A percentile compares a stretch with the other conserved stretches of the same genome.
Evolutionary conservation across 1,140 invertebrate genomes (phyloP).

Genomic region (Leptopilina clavipes): DNA sequence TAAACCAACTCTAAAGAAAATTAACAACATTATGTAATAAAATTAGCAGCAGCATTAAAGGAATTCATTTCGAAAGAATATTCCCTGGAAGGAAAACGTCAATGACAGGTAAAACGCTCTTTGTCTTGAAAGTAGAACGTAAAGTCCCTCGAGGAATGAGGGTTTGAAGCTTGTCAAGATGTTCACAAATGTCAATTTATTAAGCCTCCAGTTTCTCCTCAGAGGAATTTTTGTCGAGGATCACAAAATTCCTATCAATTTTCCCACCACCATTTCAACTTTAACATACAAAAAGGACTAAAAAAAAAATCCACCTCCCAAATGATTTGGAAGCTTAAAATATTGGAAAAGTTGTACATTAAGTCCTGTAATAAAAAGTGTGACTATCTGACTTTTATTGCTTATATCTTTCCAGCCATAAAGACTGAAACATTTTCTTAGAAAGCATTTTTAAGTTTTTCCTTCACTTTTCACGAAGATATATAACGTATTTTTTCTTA

Average conservation of each 20-base stretch:
- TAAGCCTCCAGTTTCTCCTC: slow-evolving; percentile 1
- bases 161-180: slow-evolving; percentile 15
- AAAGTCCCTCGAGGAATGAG: slow-evolving; percentile 20
- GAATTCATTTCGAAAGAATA: not conserved
- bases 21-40: not conserved
- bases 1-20: not conserved
- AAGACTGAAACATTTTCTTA: slow-evolving; percentile 15
- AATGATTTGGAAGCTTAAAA: slow-evolving; percentile 14
- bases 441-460: not conserved
- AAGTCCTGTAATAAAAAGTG: slow-evolving; percentile 7
- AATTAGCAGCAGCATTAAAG: not conserved
- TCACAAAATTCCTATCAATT: slow-evolving; percentile 30
- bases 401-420: slow-evolving; percentile 15
- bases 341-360: slow-evolving; percentile 4
- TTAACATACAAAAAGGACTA: not conserved
- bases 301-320: not conserved
- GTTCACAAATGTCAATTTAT: slow-evolving; percentile 32
- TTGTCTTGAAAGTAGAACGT: slow-evolving; percentile 15
- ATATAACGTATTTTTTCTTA: not conserved
- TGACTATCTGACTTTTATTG: slow-evolving; percentile 21
- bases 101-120: not conserved
- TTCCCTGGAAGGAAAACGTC: not conserved
- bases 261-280: not conserved
- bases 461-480: not conserved
- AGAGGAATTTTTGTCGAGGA: not conserved